Evolutionary conservation across 2,113 vertebrate species (phyloP), one percentile per base, ranked within the genome.

Genomic region (Pteropus alecto): DNA sequence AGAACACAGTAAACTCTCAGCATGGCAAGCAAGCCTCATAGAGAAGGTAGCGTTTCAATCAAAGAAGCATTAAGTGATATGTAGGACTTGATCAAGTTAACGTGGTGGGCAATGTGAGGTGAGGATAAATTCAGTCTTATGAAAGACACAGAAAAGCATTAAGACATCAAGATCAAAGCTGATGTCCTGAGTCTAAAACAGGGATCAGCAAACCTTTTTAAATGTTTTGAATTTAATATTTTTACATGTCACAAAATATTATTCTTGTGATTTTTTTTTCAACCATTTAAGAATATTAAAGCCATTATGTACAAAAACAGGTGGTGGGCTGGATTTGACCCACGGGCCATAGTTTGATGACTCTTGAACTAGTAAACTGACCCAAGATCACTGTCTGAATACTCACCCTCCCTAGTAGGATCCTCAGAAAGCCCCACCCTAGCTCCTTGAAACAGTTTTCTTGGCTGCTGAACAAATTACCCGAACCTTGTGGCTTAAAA

Each of bases 181-280:
- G 61, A 77, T 33, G 28, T 24, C n/a, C 73, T 38, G 46, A 35
- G 35, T 61, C 19, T 63, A 43, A 16, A 15, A 24, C 28, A 92
- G 35, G 67, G 43, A 73, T 81, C 14, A 58, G 65, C 65, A 92
- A 86, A 63, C 41, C 24, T 67, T 94, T 81, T 46, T 65, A 43
- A 46, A 83, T 46, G 68, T 65, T 95, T 70, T 85, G 48, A 87
- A 76, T 71, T 95, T 71, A 58, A 71, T 65, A 79, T 71, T 85
- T 96, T 81, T 41, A 58, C 12, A 70, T 30, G 10, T 65, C 43
- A 90, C 68, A 70, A 95, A 93, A 93, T 41, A 58, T 46, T 18
- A 11, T 65, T 56, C 11, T 85, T 77, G 56, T n/a, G 24, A 84
- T 68, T 74, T 83, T 60, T 83, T 48, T 74, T 87, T 41, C 87